A percentile compares a stretch with the other conserved stretches of the same genome.
Conservation (phyloP, 2,113 vertebrate species). For the Ptychochromis oligacanthus region DNA sequence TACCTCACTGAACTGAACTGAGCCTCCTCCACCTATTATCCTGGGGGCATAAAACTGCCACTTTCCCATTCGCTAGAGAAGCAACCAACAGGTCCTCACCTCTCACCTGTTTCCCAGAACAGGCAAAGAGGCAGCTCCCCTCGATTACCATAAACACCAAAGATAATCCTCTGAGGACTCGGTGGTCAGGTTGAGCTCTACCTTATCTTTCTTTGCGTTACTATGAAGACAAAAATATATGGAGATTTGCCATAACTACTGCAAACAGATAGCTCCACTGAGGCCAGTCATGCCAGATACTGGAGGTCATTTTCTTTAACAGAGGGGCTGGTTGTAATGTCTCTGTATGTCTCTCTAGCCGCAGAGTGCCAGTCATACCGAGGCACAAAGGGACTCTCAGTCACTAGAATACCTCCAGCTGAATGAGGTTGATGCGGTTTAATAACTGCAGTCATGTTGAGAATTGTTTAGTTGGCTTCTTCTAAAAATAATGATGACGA, state of each 20-base stretch:
- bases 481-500: background rate
- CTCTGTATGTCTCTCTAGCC: background rate
- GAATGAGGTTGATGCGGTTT: constrained; percentile 11
- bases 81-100: background rate
- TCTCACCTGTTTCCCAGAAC: constrained; percentile 20
- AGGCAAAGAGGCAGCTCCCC: background rate
- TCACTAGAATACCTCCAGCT: constrained; percentile 26
- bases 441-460: background rate
- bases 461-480: background rate
- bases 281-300: background rate
- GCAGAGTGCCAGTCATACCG: constrained; percentile 12
- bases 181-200: constrained; percentile 6
- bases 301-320: constrained; percentile 12
- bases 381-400: constrained; percentile 32
- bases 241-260: constrained; percentile 46
- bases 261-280: constrained; percentile 32
- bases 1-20: background rate
- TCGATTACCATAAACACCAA: constrained; percentile 29
- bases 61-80: background rate
- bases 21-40: background rate
- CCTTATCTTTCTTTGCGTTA: constrained; percentile 27
- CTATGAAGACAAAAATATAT: constrained; percentile 45
- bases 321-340: constrained; percentile 21
- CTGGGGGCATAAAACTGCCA: background rate
- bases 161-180: constrained; percentile 13